A percentile compares a stretch with the other conserved stretches of the same genome.
phyloP scores from a whole-genome alignment of 2,113 vertebrate species.

The Psilopsiagon aurifrons region DNA sequence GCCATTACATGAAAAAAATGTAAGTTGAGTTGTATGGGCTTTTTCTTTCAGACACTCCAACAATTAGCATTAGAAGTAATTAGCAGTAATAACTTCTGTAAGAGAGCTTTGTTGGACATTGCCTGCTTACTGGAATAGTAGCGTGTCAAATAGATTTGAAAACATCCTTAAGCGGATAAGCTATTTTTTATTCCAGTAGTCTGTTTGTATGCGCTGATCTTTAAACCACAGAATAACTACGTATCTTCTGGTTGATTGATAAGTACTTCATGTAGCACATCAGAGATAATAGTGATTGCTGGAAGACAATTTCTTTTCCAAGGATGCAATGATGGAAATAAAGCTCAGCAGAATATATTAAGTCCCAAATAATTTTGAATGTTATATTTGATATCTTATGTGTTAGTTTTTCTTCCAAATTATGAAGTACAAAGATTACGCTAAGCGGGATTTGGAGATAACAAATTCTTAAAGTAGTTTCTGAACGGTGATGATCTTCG shows the following conservation, averaged over 20 bases:
- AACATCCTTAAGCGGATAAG: background rate
- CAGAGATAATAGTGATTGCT: background rate
- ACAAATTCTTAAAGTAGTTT: background rate
- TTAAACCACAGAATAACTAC: background rate
- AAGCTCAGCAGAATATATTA: background rate
- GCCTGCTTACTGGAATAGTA: background rate
- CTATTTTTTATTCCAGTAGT: background rate
- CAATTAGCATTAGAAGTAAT: background rate
- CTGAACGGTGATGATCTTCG: background rate
- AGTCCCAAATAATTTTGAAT: background rate
- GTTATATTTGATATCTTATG: background rate
- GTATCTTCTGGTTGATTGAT: background rate
- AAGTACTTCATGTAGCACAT: background rate
- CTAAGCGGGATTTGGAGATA: background rate
- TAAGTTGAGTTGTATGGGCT: background rate
- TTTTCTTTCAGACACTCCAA: background rate
- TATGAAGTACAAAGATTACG: background rate
- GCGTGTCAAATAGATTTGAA: background rate
- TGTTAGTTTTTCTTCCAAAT: background rate
- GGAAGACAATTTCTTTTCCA: background rate
- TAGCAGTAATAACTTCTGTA: background rate
- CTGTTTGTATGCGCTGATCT: background rate
- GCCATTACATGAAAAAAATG: background rate
- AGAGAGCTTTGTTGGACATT: background rate
- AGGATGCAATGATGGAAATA: background rate